Evolutionary conservation across 2,888 invertebrate genomes (phyloP).

Genomic region (Euspilapteryx auroguttella): DNA sequence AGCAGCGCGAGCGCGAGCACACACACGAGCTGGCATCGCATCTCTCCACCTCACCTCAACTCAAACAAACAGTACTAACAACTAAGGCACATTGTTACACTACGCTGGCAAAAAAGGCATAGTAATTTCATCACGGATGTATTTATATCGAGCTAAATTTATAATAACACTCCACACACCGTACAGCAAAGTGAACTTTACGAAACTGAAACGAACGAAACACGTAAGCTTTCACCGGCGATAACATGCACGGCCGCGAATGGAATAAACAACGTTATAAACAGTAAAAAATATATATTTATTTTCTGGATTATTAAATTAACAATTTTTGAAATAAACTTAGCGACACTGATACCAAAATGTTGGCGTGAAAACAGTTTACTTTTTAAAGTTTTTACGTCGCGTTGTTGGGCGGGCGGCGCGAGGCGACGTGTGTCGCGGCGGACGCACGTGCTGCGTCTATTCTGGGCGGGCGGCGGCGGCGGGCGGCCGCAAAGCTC

Average conservation of each 20-base stretch:
- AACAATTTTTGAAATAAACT: too few relatives aligned
- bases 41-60: slow-evolving; percentile 15
- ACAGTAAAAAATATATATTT: too few relatives aligned
- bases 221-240: slow-evolving; percentile 23
- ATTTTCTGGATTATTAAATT: too few relatives aligned
- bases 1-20: slow-evolving; percentile 27
- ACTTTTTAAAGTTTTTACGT: too few relatives aligned
- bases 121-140: too few relatives aligned
- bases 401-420: slow-evolving; percentile 4
- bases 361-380: too few relatives aligned
- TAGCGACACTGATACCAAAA: too few relatives aligned
- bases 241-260: slow-evolving; percentile 40
- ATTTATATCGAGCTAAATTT: too few relatives aligned
- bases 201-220: slow-evolving; percentile 9
- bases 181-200: too few relatives aligned
- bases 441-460: slow-evolving; percentile 55
- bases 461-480: slow-evolving; percentile 44
- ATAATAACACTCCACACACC: too few relatives aligned
- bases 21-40: slow-evolving; percentile 27
- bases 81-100: slow-evolving; percentile 46
- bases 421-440: slow-evolving; percentile 34
- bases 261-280: too few relatives aligned
- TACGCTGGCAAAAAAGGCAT: slow-evolving; percentile 24
- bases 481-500: slow-evolving; percentile 18
- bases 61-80: slow-evolving; percentile 19